Base-by-base conservation (phyloP, 2,113 vertebrate species). In the Pseudopodoces humilis region DNA sequence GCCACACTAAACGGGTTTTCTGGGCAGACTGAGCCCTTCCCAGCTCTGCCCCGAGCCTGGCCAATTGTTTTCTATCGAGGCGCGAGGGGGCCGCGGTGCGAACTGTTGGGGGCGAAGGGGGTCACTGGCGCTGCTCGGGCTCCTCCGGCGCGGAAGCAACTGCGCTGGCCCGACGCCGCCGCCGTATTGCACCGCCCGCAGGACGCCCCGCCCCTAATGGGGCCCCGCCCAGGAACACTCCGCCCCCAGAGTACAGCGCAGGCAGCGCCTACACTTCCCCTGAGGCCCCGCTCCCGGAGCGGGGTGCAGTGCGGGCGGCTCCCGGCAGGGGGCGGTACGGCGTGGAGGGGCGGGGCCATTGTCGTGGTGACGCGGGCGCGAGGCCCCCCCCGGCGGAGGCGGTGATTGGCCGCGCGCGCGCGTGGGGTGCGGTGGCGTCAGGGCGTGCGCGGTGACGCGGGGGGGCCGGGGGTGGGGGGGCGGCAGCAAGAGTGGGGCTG, bases 31-130 rank as follows among this genome's bases (percentile, higher is more conserved):
- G 9, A n/a, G 55, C 28, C 11, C n/a, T 71, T 72, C 68, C 13
- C n/a, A 30, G 28, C 10, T 9, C 13, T 2, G 12, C 18, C 55
- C 0, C 0, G 20, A 41, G 33, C 13, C 49, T 24, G 41, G 39
- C n/a, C 15, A 46, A 4, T 27, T 30, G 47, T 19, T 13, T 64
- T 11, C 13, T 13, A 9, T 15, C 2, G 1, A 28, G 39, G 37
- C 0, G 0, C 0, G 2, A 9, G 22, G 6, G 35, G 10, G 3
- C 15, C 1, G 0, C 5, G 16, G 22, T 35, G 17, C 2, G 0
- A 70, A 64, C 2, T 1, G 8, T 44, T 28, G 70, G 8, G 19
- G n/a, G 12, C 5, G n/a, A n/a, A 60, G 6, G 15, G 37, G 35
- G 7, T 25, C 44, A 5, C 22, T 2, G 22, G 15, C 14, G 15